These are phyloP conservation scores for Azemiops feae DNA, from an alignment of 2,113 vertebrate genomes.

Conservation along the genomic window DNA sequence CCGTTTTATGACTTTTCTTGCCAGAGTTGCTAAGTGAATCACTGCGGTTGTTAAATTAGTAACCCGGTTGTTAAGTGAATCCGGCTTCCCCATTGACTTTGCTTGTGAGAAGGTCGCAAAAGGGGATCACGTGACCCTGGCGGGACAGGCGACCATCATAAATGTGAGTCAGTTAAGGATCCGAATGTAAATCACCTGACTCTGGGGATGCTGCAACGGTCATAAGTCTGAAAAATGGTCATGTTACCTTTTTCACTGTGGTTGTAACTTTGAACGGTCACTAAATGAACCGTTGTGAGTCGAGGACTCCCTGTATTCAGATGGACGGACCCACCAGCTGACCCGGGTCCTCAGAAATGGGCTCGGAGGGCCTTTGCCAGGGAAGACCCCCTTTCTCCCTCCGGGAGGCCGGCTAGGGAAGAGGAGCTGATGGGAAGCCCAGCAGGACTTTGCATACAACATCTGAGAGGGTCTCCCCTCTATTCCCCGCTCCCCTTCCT, in stretches of 20 bases:
- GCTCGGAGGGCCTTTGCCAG: not conserved
- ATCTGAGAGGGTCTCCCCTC: too few species aligned
- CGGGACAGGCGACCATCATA: not conserved
- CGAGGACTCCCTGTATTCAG: not conserved
- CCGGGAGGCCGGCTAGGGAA: too few species aligned
- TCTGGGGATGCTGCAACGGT: not conserved
- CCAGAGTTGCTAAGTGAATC: too few species aligned
- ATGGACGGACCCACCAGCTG: not conserved
- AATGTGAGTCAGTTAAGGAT: not conserved
- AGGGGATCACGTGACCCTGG: not conserved
- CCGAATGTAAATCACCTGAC: not conserved
- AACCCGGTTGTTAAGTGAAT: not conserved
- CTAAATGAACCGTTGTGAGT: not conserved
- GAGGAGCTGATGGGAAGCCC: too few species aligned
- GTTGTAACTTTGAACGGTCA: not conserved
- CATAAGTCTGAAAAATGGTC: not conserved
- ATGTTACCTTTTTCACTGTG: not conserved
- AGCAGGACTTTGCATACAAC: too few species aligned
- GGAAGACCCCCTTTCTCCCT: not conserved
- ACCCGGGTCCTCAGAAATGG: not conserved
- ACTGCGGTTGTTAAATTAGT: not conserved
- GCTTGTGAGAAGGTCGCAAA: not conserved
- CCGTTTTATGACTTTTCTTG: too few species aligned
- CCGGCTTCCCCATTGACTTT: not conserved
- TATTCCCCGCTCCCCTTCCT: not conserved